Percentiles rank a stretch among this genome's conserved stretches.
These are phyloP conservation scores for Drosophila mayaguana DNA, from an alignment of 2,888 invertebrate species.

Conservation along the genomic window DNA sequence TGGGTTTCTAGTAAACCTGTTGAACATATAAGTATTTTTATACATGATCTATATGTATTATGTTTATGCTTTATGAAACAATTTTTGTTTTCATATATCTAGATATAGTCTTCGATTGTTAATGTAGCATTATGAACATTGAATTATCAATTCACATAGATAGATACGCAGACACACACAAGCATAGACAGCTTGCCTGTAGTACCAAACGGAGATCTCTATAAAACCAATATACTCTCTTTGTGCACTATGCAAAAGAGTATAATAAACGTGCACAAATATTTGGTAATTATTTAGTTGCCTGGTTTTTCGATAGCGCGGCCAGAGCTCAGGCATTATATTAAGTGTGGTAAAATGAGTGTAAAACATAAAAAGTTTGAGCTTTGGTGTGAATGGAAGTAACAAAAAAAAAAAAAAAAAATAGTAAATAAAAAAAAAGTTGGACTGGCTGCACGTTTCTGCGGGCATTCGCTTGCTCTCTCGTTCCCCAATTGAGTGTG, in stretches of 20 bases:
- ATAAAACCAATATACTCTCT: neutral
- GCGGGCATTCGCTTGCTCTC: constrained; percentile 29
- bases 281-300: constrained; percentile 80
- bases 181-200: too few species aligned
- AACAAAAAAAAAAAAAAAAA: constrained; percentile 33
- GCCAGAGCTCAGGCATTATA: constrained; percentile 39
- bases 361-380: constrained; percentile 61
- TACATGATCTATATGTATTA: too few species aligned
- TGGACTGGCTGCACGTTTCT: constrained; percentile 44
- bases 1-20: too few species aligned
- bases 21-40: too few species aligned
- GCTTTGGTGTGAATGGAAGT: constrained; percentile 50
- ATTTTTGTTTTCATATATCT: too few species aligned
- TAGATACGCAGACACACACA: too few species aligned
- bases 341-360: constrained; percentile 68
- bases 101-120: too few species aligned
- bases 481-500: neutral
- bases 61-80: too few species aligned
- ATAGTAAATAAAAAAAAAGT: constrained; percentile 32
- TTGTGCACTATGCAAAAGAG: too few species aligned
- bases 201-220: neutral
- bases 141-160: too few species aligned
- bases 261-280: constrained; percentile 59
- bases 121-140: too few species aligned
- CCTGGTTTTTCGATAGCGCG: constrained; percentile 24